These are phyloP conservation scores for Caenorhabditis drosophilae DNA, from an alignment of 2,888 invertebrate genomes.

Conservation along the genomic window DNA sequence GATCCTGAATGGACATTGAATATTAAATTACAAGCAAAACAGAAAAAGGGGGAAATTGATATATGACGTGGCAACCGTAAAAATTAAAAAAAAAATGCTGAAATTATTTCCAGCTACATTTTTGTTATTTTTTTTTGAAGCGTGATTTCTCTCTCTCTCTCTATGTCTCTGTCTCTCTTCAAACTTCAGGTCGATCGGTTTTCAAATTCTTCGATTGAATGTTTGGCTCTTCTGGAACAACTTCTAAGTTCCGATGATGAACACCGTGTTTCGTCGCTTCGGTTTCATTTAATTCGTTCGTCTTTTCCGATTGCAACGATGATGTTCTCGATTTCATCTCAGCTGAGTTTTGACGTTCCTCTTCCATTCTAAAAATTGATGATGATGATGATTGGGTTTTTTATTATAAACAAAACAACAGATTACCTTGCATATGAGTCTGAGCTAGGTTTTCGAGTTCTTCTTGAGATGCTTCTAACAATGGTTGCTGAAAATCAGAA, in stretches of 20 bases:
- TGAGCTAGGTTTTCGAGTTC: constrained; percentile 23
- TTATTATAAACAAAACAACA: constrained; percentile 3
- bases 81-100: not conserved
- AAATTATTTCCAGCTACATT: too few relatives aligned
- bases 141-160: too few relatives aligned
- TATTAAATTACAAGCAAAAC: too few relatives aligned
- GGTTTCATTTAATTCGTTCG: not conserved
- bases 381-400: not conserved
- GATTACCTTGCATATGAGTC: constrained; percentile 39
- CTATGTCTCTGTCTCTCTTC: too few relatives aligned
- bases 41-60: too few relatives aligned
- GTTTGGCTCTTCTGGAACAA: constrained; percentile 20
- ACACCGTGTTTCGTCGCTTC: not conserved
- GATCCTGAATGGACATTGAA: not conserved
- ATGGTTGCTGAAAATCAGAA: constrained; percentile 47
- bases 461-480: constrained; percentile 38
- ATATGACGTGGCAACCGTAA: not conserved
- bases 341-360: constrained; percentile 43
- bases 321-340: constrained; percentile 40
- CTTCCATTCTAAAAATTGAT: constrained; percentile 45
- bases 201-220: constrained; percentile 19
- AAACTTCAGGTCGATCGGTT: constrained; percentile 28
- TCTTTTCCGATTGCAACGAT: not conserved
- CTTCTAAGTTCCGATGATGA: constrained; percentile 2
- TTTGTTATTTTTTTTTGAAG: too few relatives aligned